These are phyloP conservation scores for Narcine bancroftii DNA, from an alignment of 2,113 vertebrate genomes.

Conservation along the genomic window DNA sequence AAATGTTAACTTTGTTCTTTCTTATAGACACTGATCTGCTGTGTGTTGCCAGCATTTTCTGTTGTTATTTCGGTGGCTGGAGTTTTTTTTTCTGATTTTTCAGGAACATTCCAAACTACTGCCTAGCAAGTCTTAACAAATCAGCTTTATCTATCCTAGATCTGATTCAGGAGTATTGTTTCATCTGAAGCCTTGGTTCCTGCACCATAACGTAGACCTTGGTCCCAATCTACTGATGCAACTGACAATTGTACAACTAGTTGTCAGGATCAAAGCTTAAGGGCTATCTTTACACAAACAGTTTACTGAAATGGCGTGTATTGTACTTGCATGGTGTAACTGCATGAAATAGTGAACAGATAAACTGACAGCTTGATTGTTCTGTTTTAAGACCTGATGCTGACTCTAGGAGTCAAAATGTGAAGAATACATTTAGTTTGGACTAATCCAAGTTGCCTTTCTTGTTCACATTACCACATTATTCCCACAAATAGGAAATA, in stretches of 20 bases:
- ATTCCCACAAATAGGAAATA: background rate
- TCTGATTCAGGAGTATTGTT: background rate
- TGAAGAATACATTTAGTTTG: background rate
- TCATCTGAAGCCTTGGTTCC: background rate
- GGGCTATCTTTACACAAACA: background rate
- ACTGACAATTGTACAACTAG: background rate
- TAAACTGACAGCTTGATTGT: background rate
- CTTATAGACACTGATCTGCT: too few relatives aligned
- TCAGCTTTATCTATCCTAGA: background rate
- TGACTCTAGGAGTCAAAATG: background rate
- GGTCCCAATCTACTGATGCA: background rate
- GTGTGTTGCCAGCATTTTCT: too few relatives aligned
- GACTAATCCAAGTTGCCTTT: background rate
- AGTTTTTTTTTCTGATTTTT: background rate
- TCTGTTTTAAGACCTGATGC: background rate
- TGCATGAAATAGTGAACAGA: background rate
- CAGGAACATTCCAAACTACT: background rate
- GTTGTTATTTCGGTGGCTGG: too few relatives aligned
- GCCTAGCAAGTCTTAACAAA: background rate
- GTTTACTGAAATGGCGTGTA: background rate
- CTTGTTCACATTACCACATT: too few relatives aligned
- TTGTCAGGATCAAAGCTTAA: background rate
- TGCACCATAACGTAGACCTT: background rate
- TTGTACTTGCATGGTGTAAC: slow-evolving; percentile 5
- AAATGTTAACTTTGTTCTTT: too few relatives aligned